Base-by-base conservation (phyloP, 2,113 vertebrate genomes). In the Oplegnathus fasciatus region DNA sequence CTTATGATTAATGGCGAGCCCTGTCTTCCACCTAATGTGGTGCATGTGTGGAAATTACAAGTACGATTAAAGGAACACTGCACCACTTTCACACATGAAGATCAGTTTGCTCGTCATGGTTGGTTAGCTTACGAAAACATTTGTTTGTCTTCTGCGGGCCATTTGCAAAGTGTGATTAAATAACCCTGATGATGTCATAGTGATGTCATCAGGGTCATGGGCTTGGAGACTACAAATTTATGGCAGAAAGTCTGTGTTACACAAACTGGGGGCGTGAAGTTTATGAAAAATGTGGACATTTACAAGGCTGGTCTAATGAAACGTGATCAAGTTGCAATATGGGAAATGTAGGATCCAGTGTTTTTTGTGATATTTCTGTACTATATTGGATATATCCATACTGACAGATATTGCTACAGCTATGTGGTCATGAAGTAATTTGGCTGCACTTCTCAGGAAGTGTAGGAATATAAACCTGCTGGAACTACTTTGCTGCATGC, bases 1-100 rank as follows among this genome's bases (percentile, higher is more conserved):
- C 22, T 58, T 60, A 72, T 72, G 66, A 82, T 82, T 67, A 82
- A 77, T 81, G 84, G 58, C 48, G 37, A 24, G 40, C 7, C 30
- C 32, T 13, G 22, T 78, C 74, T 14, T 52, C 54, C 26, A 22
- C 42, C 20, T 44, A 26, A 67, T 68, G 50, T 18, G 22, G 44
- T 42, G 72, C 58, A 62, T 73, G 62, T 1, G 2, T 54, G n/a
- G 64, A n/a, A 60, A n/a, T 9, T 26, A 28, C 24, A 50, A n/a
- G 64, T 18, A 58, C 44, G 1, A 24, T 48, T 40, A 61, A 67
- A 66, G 62, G 37, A 65, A 15, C 37, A 48, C 24, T 26, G 14
- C 9, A 44, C 10, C 48, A 28, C 37, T 48, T 54, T 60, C 9
- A 54, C 22, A 61, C 1, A 6, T 5, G 54, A 34, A 73, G n/a